Conservation (phyloP, 2,797 vertebrate genomes). For the Myotis pilosus region DNA sequence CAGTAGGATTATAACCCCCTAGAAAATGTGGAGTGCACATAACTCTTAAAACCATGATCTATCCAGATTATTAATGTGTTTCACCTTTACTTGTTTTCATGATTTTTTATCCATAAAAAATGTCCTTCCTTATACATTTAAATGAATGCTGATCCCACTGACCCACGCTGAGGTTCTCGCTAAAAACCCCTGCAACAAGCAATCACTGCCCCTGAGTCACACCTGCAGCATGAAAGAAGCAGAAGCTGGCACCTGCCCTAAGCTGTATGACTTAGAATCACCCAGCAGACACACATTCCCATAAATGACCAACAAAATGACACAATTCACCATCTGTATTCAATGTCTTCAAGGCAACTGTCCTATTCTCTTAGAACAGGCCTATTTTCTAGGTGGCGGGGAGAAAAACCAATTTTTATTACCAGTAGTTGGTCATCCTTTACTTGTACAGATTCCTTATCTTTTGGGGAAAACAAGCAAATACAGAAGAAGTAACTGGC, state of each 20-base stretch:
- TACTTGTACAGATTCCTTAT: neutral
- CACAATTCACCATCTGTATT: neutral
- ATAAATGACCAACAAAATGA: neutral
- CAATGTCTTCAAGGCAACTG: neutral
- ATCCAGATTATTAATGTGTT: constrained; percentile 72
- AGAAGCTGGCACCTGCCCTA: neutral
- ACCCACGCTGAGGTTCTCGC: neutral
- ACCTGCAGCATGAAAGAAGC: neutral
- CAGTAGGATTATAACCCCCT: constrained; percentile 70
- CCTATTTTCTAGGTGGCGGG: neutral
- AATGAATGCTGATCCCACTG: neutral
- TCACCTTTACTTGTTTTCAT: constrained; percentile 27
- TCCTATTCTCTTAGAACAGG: neutral
- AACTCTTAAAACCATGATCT: constrained; percentile 63
- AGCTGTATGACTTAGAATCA: neutral
- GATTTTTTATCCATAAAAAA: constrained; percentile 10
- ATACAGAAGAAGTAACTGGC: neutral
- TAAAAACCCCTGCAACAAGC: neutral
- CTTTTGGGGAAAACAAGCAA: neutral
- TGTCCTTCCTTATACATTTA: neutral
- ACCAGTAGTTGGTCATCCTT: neutral
- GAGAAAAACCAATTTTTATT: neutral
- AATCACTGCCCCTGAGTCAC: neutral
- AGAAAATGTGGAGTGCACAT: constrained; percentile 44
- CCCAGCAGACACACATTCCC: neutral